Evolutionary conservation across 1,140 invertebrate species (phyloP), one percentile per base, ranked within the genome.

Genomic region (Solen grandis): DNA sequence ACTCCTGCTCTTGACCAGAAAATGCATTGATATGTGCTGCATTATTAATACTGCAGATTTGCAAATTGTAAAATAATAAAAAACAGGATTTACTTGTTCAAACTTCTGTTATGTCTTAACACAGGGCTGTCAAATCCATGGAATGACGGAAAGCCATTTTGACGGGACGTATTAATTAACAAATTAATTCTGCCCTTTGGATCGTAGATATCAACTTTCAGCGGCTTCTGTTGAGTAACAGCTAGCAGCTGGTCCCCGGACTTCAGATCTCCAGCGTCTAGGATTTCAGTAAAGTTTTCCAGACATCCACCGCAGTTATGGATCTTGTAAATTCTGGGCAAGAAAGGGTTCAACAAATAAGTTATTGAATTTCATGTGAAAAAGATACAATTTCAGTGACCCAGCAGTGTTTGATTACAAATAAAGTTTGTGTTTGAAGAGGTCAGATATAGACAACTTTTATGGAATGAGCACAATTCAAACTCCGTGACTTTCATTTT

Each of bases 281-380:
- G 60, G 14, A 75, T 22, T 35, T 46, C 54, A 10, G 8, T 38
- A 38, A 75, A 75, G 22, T 75, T 75, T 13, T 63, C 72, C 10
- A 2, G 2, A 29, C 1, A 2, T 10, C 36, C 72, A 36, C 55
- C 72, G 2, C 16, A 10, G 29, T 75, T 62, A 25, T 46, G 38
- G 29, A 73, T 25, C 41, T 73, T 73, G 22, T 57, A 59, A 5
- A 73, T 5, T 25, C 69, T 73, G 54, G 41, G 38, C 33, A 57
- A 54, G 4, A 73, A n/a, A n/a, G n/a, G n/a, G n/a, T n/a, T n/a
- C n/a, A n/a, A n/a, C n/a, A n/a, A n/a, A n/a, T n/a, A n/a, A n/a
- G n/a, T n/a, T n/a, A n/a, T n/a, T n/a, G n/a, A n/a, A n/a, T n/a
- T n/a, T n/a, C n/a, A n/a, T n/a, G n/a, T n/a, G n/a, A n/a, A n/a